phyloP scores from a whole-genome alignment of 2,888 invertebrate species.

The Meteorus colon region DNA sequence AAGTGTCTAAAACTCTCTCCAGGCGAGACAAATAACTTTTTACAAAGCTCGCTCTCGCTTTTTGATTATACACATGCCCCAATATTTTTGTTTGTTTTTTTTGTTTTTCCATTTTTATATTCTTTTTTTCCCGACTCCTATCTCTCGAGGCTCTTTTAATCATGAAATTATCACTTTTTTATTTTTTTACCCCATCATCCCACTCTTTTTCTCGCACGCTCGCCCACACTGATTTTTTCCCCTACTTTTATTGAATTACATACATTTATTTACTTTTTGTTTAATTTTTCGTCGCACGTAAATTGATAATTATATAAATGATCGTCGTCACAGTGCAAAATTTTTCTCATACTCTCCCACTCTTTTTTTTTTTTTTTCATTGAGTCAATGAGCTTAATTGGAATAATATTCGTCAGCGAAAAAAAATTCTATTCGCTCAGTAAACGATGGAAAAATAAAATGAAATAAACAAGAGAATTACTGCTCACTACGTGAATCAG shows the following conservation, averaged over 20 bases:
- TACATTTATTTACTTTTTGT: conserved; percentile 6
- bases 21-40: conserved; percentile 42
- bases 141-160: conserved; percentile 26
- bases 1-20: conserved; percentile 29
- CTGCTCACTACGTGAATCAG: conserved; percentile 80
- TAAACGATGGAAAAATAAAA: conserved; percentile 13
- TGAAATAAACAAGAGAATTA: conserved; percentile 52
- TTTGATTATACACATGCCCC: conserved; percentile 35
- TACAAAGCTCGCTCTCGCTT: conserved; percentile 38
- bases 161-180: conserved; percentile 29
- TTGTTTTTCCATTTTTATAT: not conserved
- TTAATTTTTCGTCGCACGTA: not conserved
- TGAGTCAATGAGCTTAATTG: conserved; percentile 23
- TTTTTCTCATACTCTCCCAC: not conserved
- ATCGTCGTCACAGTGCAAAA: conserved; percentile 15
- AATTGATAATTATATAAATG: conserved; percentile 8
- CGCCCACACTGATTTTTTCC: not conserved
- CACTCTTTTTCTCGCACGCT: conserved; percentile 1
- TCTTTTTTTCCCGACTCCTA: not conserved
- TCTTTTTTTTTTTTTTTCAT: not conserved
- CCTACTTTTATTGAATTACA: conserved; percentile 8
- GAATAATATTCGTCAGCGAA: conserved; percentile 10
- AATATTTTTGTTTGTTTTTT: conserved; percentile 21
- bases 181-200: not conserved
- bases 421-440: not conserved